These are phyloP conservation scores for Cynodonichthys magdalenae DNA, from an alignment of 2,797 vertebrate species.

Conservation along the genomic window DNA sequence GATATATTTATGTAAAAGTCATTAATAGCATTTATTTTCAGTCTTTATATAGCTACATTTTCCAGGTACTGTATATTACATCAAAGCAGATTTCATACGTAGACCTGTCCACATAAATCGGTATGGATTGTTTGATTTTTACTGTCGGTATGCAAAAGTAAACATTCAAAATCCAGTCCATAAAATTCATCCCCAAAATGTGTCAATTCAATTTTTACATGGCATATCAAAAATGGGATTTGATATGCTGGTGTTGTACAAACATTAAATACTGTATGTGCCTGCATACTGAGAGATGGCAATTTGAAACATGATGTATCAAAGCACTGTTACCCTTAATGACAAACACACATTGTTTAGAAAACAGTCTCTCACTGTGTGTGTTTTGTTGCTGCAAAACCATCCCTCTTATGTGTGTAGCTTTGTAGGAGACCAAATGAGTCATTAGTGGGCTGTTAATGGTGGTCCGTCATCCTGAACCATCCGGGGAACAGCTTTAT, in stretches of 20 bases:
- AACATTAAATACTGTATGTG: background rate
- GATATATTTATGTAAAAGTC: too few relatives aligned
- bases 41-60: too few relatives aligned
- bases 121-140: too few relatives aligned
- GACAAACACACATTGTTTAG: background rate
- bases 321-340: background rate
- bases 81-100: too few relatives aligned
- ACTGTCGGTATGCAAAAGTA: too few relatives aligned
- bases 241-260: background rate
- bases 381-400: background rate
- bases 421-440: slow-evolving; percentile 31
- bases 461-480: slow-evolving; percentile 32
- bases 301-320: background rate
- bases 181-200: too few relatives aligned
- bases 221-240: too few relatives aligned
- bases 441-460: slow-evolving; percentile 55
- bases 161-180: too few relatives aligned
- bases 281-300: background rate
- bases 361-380: background rate
- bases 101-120: too few relatives aligned
- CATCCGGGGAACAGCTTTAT: slow-evolving; percentile 41
- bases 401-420: slow-evolving; percentile 6
- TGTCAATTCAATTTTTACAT: too few relatives aligned
- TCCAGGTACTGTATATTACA: too few relatives aligned
- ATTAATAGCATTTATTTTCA: too few relatives aligned